These are phyloP conservation scores for Hypolimnas misippus DNA, from an alignment of 2,888 invertebrate species.

Conservation along the genomic window DNA sequence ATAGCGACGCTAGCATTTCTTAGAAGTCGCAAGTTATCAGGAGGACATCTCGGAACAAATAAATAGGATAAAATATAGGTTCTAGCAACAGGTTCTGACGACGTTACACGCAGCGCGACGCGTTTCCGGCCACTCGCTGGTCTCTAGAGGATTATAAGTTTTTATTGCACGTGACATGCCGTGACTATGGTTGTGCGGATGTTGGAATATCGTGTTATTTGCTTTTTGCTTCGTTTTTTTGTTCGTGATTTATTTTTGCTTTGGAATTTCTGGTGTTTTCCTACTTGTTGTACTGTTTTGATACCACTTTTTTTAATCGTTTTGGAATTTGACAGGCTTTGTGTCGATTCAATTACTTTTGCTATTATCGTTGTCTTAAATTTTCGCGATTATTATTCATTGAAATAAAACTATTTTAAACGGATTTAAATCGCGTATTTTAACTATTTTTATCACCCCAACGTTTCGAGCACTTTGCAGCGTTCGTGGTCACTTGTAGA, in stretches of 20 bases:
- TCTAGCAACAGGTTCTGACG: slow-evolving; percentile 35
- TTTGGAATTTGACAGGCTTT: not conserved
- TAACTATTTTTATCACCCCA: too few species aligned
- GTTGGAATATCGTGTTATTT: not conserved
- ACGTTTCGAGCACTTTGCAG: too few species aligned
- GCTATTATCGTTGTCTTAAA: too few species aligned
- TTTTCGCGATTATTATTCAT: too few species aligned
- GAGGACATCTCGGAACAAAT: slow-evolving; percentile 26
- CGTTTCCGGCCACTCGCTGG: slow-evolving; percentile 30
- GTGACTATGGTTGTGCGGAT: not conserved
- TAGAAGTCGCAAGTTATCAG: slow-evolving; percentile 26
- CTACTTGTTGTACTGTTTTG: not conserved
- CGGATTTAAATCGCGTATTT: too few species aligned
- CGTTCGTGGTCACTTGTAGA: too few species aligned
- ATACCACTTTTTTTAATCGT: not conserved
- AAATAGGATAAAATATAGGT: slow-evolving; percentile 39
- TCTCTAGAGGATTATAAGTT: not conserved
- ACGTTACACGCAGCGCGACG: slow-evolving; percentile 33
- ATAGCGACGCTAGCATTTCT: slow-evolving; percentile 21
- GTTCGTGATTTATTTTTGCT: not conserved
- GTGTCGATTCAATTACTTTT: too few species aligned
- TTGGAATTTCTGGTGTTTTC: not conserved
- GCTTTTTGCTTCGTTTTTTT: not conserved
- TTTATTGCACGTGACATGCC: slow-evolving; percentile 8
- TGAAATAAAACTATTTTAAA: too few species aligned